phyloP scores from a whole-genome alignment of 2,797 vertebrate species.

The Distichodus sexfasciatus region DNA sequence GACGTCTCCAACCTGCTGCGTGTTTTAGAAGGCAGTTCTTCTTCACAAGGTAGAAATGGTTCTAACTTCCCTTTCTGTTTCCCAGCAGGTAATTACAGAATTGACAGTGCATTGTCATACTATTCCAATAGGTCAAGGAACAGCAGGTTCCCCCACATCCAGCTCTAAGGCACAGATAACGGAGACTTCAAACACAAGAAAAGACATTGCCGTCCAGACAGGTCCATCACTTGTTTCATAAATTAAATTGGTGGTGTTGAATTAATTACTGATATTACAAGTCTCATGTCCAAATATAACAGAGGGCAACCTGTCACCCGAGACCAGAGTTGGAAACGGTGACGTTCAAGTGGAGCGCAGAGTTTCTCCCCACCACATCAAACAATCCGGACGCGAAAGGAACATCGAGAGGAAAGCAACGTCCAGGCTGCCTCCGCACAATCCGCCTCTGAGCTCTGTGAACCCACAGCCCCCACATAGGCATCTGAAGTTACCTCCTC shows the following conservation, averaged over 20 bases:
- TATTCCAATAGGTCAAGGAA: slow-evolving; percentile 21
- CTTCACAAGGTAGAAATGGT: slow-evolving; percentile 20
- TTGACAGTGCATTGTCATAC: neutral
- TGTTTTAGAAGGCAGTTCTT: slow-evolving; percentile 50
- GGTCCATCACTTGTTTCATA: too few species aligned
- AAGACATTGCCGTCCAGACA: slow-evolving; percentile 85
- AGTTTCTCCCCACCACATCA: slow-evolving; percentile 55
- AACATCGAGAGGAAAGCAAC: slow-evolving; percentile 76
- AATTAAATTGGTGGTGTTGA: too few species aligned
- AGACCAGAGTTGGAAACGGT: neutral
- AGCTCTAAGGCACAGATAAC: slow-evolving; percentile 40
- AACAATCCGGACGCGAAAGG: slow-evolving; percentile 62
- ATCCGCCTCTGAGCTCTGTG: neutral
- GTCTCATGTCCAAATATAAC: too few species aligned
- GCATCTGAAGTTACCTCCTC: neutral
- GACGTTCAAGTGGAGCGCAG: slow-evolving; percentile 58
- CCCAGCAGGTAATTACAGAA: neutral
- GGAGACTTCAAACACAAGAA: slow-evolving; percentile 52
- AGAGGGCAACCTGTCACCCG: too few species aligned
- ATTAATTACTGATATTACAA: too few species aligned
- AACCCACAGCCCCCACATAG: neutral
- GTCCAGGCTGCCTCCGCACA: slow-evolving; percentile 51
- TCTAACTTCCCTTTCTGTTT: neutral
- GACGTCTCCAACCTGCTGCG: slow-evolving; percentile 68
- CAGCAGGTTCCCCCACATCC: neutral